Percentiles rank a stretch among this genome's conserved stretches.
Conservation (phyloP, 2,113 vertebrate species). For the Tautogolabrus adspersus region DNA sequence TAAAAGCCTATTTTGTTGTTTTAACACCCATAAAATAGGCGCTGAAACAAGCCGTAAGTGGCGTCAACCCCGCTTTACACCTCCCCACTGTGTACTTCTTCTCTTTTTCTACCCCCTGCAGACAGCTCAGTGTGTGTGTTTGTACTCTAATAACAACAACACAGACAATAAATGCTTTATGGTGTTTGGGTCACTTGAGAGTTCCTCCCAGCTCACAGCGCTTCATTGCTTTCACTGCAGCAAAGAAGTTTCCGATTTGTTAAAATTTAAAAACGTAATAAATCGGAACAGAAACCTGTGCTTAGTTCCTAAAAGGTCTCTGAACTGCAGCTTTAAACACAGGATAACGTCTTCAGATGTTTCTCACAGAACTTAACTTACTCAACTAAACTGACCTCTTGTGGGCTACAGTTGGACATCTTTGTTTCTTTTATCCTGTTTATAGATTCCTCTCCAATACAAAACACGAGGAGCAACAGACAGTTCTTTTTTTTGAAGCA, state of each 20-base stretch:
- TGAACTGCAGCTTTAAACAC: neutral
- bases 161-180: conserved; percentile 75
- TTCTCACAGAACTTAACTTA: neutral
- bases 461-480: neutral
- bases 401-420: neutral
- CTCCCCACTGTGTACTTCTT: conserved; percentile 65
- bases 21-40: conserved; percentile 79
- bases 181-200: conserved; percentile 63
- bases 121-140: conserved; percentile 31
- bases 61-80: conserved; percentile 59
- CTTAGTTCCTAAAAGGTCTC: neutral
- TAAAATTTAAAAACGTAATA: conserved; percentile 12
- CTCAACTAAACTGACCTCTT: neutral
- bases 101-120: conserved; percentile 39
- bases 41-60: conserved; percentile 68
- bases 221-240: conserved; percentile 22
- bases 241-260: conserved; percentile 10
- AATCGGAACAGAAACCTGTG: conserved; percentile 1
- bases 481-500: neutral
- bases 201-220: conserved; percentile 42
- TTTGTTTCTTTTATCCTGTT: neutral
- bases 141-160: conserved; percentile 56
- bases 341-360: neutral
- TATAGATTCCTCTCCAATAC: neutral
- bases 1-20: conserved; percentile 79